phyloP scores from a whole-genome alignment of 2,113 vertebrate species.

The Zosterops pallidus region DNA sequence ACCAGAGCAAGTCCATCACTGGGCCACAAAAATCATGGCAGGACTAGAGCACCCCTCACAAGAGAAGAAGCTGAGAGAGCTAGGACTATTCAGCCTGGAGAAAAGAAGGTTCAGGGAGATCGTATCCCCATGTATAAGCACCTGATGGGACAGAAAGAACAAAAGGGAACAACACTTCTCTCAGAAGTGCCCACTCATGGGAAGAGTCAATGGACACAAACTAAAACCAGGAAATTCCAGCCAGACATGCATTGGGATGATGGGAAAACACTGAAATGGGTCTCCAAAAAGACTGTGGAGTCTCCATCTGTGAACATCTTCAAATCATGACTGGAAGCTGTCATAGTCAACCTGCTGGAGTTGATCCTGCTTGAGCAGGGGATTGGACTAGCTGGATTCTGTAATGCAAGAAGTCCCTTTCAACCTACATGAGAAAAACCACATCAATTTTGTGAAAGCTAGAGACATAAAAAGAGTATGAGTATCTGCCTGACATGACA shows the following conservation, averaged over 20 bases:
- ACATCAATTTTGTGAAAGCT: neutral
- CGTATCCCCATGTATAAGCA: neutral
- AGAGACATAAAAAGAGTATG: neutral
- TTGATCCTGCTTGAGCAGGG: neutral
- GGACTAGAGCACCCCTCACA: neutral
- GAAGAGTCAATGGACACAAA: neutral
- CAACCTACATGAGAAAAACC: neutral
- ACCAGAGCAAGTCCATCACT: neutral
- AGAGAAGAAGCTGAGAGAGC: neutral
- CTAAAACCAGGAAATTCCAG: neutral
- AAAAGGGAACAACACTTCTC: neutral
- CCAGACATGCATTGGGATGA: neutral
- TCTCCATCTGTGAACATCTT: neutral
- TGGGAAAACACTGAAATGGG: neutral
- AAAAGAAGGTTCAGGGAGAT: neutral
- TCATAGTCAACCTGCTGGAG: neutral
- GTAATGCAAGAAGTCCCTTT: neutral
- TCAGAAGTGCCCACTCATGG: neutral
- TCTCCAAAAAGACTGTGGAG: neutral
- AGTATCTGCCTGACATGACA: neutral
- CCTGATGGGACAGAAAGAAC: neutral
- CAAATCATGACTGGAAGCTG: neutral
- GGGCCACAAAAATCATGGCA: neutral
- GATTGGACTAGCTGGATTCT: neutral
- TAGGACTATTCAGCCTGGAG: neutral